phyloP scores from a whole-genome alignment of 2,797 vertebrate genomes.

The Otolemur crassicaudatus region DNA sequence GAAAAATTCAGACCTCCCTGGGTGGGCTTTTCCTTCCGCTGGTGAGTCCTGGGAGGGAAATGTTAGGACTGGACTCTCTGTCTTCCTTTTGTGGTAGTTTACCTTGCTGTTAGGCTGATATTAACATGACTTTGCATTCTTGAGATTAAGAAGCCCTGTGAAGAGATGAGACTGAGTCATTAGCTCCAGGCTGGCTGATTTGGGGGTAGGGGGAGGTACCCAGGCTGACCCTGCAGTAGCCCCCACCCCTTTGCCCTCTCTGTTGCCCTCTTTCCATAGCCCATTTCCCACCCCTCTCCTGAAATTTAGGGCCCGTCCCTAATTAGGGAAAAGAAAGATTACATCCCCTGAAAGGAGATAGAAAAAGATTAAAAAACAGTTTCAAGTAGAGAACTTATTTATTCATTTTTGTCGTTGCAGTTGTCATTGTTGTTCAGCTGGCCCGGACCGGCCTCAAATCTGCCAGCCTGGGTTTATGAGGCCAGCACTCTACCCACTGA shows the following conservation, averaged over 20 bases:
- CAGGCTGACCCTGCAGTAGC: neutral
- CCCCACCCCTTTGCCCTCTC: neutral
- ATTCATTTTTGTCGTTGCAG: no score
- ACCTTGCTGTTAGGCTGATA: neutral
- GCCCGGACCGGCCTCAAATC: no score
- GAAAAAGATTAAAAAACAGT: neutral
- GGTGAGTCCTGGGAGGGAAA: neutral
- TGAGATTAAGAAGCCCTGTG: neutral
- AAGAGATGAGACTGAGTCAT: neutral
- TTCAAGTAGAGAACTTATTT: neutral
- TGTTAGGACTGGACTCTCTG: neutral
- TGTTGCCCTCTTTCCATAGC: neutral
- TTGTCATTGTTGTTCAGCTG: no score
- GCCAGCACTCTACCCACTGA: no score
- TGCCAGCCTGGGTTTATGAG: no score
- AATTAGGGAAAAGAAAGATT: neutral
- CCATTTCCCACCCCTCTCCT: accelerated
- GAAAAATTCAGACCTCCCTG: neutral
- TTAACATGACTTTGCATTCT: neutral
- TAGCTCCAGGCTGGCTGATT: neutral
- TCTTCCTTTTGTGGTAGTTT: neutral
- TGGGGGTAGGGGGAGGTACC: neutral
- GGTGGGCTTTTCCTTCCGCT: neutral
- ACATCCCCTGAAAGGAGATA: neutral
- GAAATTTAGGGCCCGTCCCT: neutral